Base-by-base conservation (phyloP, 1,140 invertebrate species). In the Drosophila nikananu region DNA sequence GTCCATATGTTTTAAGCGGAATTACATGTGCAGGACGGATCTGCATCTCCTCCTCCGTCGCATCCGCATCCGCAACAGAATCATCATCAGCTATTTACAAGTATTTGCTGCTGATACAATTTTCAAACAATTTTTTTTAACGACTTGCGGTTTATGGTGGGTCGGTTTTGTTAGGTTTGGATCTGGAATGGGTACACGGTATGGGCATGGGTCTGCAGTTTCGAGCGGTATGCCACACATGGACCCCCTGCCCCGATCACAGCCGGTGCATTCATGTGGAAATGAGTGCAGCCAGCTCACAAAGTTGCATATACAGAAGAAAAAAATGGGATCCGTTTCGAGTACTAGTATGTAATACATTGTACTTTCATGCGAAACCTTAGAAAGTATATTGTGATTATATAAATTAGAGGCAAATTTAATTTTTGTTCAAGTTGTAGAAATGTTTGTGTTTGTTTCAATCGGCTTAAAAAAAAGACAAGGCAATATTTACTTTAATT, bases 261-360 rank as follows among this genome's bases (percentile, higher is more conserved):
- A 49, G 64, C 72, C 55, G 54, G 68, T 62, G 86, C 86, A 90
- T 91, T 91, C 86, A 91, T 91, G 80, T 90, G 86, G 86, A 90
- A 91, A 90, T 91, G 86, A 90, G 79, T 90, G 86, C 73, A 90
- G 62, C 46, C 82, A 78, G 64, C 73, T 58, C 64, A 81, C 79
- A 81, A 80, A 80, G 77, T 81, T 81, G 76, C 70, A 80, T 60
- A 49, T 67, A 76, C 76, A 80, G 58, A 23, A 48, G 10, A 63
- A 44, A 61, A 63, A 78, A 49, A 41, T 8, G 17, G 32, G 23
- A 21, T 54, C 10, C 17, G n/a, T 21, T 61, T 25, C 7, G 2
- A 23, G 1, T 12, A 41, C 15, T 39, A 15, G 12, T 15, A 15
- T 9, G 23, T 21, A 5, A 15, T 21, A 35, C 21, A 55, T 17